Evolutionary conservation across 2,797 vertebrate genomes (phyloP), one percentile per base, ranked within the genome.

Genomic region (Peromyscus nudipes): DNA sequence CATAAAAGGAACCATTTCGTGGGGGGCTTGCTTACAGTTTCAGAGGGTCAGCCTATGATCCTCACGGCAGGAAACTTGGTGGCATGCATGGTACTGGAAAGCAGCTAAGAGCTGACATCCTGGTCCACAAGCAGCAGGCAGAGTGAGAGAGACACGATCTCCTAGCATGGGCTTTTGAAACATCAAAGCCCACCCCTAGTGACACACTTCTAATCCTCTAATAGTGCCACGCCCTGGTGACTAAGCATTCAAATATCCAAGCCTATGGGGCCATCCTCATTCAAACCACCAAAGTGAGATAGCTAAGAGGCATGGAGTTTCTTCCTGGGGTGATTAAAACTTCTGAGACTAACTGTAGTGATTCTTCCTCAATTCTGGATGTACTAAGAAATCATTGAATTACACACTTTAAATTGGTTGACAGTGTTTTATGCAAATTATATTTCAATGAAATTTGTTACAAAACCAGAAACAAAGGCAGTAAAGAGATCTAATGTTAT

Each of bases 371-470:
- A 77, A 37, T 27, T 81, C 34, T 80, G 64, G n/a, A 55, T 46
- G 69, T 79, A 90, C 27, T 25, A 83, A 80, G 10, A 94, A 95
- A 46, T 5, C 46, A 49, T 0, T 64, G 10, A 83, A 40, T 55
- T n/a, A 7, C 37, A 90, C 40, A 14, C n/a, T 40, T 95, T 76
- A 69, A 92, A 86, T 43, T 43, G 43, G 8, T 81, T 34, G 40
- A 82, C 12, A 14, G 0, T 52, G 71, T 65, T 1, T 37, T 46
- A 92, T 73, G 2, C 71, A 49, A 93, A 95, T 71, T 75, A 40
- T 65, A 87, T 75, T 19, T 95, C 75, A 90, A 57, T 69, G 81
- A 57, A 79, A 94, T 27, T 31, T 83, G 9, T 55, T 86, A 87
- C 49, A 92, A 93, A 96, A 93, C 60, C 65, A 71, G n/a, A 71